phyloP scores from a whole-genome alignment of 2,797 vertebrate species.

The Sphenopsis melanotis region DNA sequence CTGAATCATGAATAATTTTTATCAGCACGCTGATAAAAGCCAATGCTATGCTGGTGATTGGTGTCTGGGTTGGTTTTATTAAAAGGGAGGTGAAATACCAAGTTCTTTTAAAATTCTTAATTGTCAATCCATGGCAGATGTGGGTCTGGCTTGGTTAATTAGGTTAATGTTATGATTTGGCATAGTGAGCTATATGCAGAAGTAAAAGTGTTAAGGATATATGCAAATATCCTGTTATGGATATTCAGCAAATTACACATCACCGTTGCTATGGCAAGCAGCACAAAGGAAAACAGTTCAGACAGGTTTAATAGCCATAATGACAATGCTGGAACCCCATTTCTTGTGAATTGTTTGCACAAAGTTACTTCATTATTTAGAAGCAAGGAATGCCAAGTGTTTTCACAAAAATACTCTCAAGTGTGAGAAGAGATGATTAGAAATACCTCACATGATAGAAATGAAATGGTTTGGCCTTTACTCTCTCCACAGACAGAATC shows the following conservation, averaged over 20 bases:
- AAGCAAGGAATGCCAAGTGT: constrained; percentile 1
- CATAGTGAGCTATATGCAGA: background rate
- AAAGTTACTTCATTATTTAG: constrained; percentile 18
- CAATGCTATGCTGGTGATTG: background rate
- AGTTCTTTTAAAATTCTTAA: background rate
- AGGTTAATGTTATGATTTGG: constrained; percentile 6
- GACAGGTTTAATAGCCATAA: background rate
- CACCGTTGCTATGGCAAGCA: background rate
- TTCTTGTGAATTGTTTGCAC: background rate
- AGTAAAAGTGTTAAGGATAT: background rate
- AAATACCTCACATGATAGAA: background rate
- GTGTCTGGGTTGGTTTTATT: background rate
- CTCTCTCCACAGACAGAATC: background rate
- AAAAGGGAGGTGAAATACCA: background rate
- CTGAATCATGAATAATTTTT: background rate
- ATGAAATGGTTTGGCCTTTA: background rate
- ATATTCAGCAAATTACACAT: background rate
- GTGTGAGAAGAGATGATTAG: background rate
- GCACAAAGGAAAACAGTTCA: background rate
- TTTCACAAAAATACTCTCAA: background rate
- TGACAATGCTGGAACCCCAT: background rate
- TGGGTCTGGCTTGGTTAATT: constrained; percentile 23
- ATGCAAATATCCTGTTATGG: background rate
- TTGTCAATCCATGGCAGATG: background rate
- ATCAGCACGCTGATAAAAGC: background rate